Evolutionary conservation across 2,113 vertebrate species (phyloP).

Genomic region (Ictalurus furcatus): DNA sequence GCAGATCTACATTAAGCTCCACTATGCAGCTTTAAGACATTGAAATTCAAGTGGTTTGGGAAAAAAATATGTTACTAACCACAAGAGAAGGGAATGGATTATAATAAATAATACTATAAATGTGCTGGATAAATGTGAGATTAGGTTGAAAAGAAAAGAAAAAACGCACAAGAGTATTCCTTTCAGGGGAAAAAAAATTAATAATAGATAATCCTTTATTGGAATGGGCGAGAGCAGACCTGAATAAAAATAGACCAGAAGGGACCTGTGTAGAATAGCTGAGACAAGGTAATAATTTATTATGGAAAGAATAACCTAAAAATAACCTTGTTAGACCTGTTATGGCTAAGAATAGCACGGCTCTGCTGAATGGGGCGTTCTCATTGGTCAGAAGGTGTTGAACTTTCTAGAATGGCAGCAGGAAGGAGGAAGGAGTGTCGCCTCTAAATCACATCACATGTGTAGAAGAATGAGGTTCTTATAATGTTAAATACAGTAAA

Average conservation of each 20-base stretch:
- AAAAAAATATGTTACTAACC: too few species aligned
- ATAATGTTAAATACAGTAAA: background rate
- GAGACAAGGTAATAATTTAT: background rate
- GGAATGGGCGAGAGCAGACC: background rate
- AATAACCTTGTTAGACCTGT: constrained; percentile 9
- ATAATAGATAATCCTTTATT: background rate
- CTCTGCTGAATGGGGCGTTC: background rate
- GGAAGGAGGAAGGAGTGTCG: background rate
- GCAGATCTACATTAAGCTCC: background rate
- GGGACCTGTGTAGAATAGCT: background rate
- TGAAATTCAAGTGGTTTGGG: background rate
- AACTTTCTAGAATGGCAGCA: background rate
- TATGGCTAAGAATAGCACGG: background rate
- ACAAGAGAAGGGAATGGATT: too few species aligned
- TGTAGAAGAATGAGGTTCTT: background rate
- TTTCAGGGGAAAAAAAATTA: background rate
- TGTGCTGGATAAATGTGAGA: background rate
- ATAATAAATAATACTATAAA: background rate
- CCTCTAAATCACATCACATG: background rate
- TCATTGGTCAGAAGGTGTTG: background rate
- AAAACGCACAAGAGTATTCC: background rate
- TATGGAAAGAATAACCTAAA: constrained; percentile 1
- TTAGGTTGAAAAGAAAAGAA: background rate
- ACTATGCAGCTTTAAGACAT: background rate
- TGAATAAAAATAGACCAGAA: background rate